A percentile compares a stretch with the other conserved stretches of the same genome.
phyloP scores from a whole-genome alignment of 2,797 vertebrate species.

The Antrozous pallidus region DNA sequence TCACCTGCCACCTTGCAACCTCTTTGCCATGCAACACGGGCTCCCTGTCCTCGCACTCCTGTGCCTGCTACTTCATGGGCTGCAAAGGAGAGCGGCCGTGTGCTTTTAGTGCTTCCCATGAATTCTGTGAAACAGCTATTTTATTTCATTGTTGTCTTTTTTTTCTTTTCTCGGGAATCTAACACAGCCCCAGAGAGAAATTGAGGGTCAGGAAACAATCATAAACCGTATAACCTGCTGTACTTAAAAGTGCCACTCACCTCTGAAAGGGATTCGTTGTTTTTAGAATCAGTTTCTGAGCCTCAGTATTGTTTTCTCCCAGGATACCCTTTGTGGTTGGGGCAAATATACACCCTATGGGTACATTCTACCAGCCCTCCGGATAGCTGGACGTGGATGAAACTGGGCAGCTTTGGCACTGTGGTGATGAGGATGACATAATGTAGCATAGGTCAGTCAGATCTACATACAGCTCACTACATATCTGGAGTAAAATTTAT shows the following conservation, averaged over 20 bases:
- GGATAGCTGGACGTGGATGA: neutral
- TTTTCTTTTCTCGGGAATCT: neutral
- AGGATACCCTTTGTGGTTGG: neutral
- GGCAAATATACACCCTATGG: neutral
- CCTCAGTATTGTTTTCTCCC: neutral
- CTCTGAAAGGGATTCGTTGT: neutral
- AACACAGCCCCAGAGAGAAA: neutral
- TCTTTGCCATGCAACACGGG: neutral
- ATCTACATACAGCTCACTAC: neutral
- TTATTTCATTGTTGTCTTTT: neutral
- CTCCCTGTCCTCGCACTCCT: too few relatives aligned
- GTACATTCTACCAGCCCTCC: neutral
- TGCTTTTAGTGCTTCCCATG: neutral
- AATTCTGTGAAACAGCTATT: conserved; percentile 1
- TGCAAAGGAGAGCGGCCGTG: neutral
- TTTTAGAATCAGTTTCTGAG: neutral
- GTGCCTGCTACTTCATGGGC: neutral
- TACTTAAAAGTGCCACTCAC: neutral
- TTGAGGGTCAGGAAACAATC: neutral
- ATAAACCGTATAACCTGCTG: neutral
- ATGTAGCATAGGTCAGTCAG: neutral
- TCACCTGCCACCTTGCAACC: fast-evolving
- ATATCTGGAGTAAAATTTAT: neutral
- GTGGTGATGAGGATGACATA: fast-evolving
- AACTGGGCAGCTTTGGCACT: neutral